Base-by-base conservation (phyloP, 2,113 vertebrate genomes). In the Mormyrus lacerda region DNA sequence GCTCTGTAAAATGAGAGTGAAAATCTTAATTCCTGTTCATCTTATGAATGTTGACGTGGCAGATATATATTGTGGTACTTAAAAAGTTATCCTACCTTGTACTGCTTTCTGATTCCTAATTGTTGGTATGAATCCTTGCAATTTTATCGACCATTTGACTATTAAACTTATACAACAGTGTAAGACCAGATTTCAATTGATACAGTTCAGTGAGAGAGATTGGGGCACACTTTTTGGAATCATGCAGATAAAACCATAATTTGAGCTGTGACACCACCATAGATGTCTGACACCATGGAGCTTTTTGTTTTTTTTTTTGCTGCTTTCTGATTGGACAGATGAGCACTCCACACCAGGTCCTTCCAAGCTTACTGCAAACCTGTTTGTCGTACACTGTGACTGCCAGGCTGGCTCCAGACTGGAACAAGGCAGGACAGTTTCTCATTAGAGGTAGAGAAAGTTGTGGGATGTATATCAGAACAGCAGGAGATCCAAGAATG, bases 351-450 rank as follows among this genome's bases (percentile, higher is more conserved):
- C 94, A 95, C 91, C 84, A 85, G 90, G 96, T 97, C 89, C 94
- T 92, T 87, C 96, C 97, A 91, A 91, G 88, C 31, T 47, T 95
- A 91, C 95, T 99, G 90, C 97, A 99, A 90, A 90, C 89, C 44
- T 98, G 97, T 89, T 93, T 98, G 61, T 97, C 96, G 11, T 98
- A 96, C 92, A 96, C 97, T 1, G 91, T 98, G 65, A 93, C 89
- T 21, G 93, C 94, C 88, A 95, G 94, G 90, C 94, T 98, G 91
- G 91, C 97, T 88, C 98, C 98, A 76, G 89, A 91, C 24, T 99
- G 97, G 97, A 98, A 98, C 91, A 97, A 95, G 93, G 95, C 94
- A 45, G 97, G 97, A 35, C 95, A 96, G 92, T 95, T 97, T 89
- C 93, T 98, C 87, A 92, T 98, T 87, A 93, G 95, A 93, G 97